These are phyloP conservation scores for Acanthoscelides obtectus DNA, from an alignment of 2,888 invertebrate genomes.

Conservation along the genomic window DNA sequence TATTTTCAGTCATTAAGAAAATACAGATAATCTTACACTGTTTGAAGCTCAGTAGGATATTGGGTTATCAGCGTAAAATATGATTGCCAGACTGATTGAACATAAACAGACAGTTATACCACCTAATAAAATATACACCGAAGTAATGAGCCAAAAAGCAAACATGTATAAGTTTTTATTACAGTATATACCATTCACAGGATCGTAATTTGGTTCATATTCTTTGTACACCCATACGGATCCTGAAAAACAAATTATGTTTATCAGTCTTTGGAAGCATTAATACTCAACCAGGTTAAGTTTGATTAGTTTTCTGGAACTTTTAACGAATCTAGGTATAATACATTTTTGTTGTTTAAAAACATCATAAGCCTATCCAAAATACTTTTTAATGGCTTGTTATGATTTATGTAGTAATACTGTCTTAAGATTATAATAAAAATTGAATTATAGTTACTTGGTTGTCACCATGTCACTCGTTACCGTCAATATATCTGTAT, in stretches of 20 bases:
- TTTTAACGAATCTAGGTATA: too few species aligned
- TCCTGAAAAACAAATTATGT: conserved; percentile 16
- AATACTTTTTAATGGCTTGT: too few species aligned
- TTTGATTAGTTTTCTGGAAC: too few species aligned
- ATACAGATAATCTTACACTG: background rate
- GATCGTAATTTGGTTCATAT: conserved; percentile 57
- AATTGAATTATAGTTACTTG: too few species aligned
- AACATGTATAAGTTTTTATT: conserved; percentile 63
- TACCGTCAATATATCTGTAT: too few species aligned
- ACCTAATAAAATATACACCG: conserved; percentile 57
- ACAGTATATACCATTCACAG: conserved; percentile 53
- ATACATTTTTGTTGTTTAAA: too few species aligned
- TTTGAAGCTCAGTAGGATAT: background rate
- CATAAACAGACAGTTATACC: conserved; percentile 52
- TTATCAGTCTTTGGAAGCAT: background rate
- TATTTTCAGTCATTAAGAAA: background rate
- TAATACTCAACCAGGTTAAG: too few species aligned
- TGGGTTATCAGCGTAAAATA: conserved; percentile 9
- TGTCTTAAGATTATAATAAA: too few species aligned
- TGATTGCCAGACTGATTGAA: conserved; percentile 52
- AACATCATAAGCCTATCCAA: too few species aligned
- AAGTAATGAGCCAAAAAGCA: conserved; percentile 66
- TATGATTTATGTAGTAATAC: too few species aligned
- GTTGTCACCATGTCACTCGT: too few species aligned
- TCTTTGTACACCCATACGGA: conserved; percentile 67